These are phyloP conservation scores for Lithobius niger DNA, from an alignment of 1,140 invertebrate species.

Conservation along the genomic window DNA sequence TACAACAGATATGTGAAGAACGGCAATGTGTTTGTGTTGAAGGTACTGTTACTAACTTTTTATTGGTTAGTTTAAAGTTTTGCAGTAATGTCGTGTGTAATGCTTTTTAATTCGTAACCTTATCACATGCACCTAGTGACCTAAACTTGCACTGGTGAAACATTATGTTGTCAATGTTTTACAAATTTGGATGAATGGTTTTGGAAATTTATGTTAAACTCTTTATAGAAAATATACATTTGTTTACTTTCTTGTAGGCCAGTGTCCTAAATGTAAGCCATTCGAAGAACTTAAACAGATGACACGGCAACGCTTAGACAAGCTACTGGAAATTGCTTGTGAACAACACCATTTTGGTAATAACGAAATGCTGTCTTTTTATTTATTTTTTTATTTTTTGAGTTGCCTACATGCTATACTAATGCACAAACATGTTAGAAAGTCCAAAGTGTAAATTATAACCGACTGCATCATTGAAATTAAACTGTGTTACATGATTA, in stretches of 20 bases:
- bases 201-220: no score
- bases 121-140: no score
- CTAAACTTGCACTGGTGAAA: no score
- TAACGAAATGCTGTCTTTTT: neutral
- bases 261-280: neutral
- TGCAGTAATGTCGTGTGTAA: neutral
- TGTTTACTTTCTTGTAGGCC: neutral
- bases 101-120: neutral
- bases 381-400: neutral
- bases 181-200: no score
- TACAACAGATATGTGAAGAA: constrained; percentile 12
- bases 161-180: no score
- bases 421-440: no score
- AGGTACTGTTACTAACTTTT: neutral
- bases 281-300: neutral
- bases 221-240: no score
- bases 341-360: neutral
- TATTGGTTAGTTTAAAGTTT: neutral
- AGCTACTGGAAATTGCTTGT: neutral
- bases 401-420: no score
- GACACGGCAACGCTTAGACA: neutral
- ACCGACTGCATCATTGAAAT: no score
- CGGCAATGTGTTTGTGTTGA: constrained; percentile 15
- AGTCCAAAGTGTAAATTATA: no score
- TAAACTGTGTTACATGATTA: no score